Base-by-base conservation (phyloP, 2,888 invertebrate species). In the Hypolimnas misippus region DNA sequence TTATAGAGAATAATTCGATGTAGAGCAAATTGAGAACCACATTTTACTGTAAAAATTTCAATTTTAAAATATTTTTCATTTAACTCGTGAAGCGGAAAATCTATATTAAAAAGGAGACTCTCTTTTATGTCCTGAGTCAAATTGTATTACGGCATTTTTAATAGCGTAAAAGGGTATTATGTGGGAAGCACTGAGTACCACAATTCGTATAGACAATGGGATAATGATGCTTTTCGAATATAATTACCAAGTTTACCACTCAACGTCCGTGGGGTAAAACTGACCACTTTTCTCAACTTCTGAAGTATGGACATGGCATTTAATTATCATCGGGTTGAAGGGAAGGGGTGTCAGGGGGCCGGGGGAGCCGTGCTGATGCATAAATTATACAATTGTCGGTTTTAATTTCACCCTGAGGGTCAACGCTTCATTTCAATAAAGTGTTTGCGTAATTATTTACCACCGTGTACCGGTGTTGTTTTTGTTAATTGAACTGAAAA, bases 311-410 rank as follows among this genome's bases (percentile, higher is more conserved):
- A 58, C 57, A 44, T 57, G 61, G 59, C 64, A 63, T 71, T 73
- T 73, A 74, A 73, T 73, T 72, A 69, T 69, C 57, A 66, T 55
- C 58, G 66, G 69, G 70, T 65, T 66, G 66, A 70, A 56, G 49
- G 49, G 49, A 29, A 21, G 5, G 44, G 44, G 42, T 16, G 21
- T 21, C 6, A 1, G 29, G 29, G 49, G 49, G 25, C 8, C 14
- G 49, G 14, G 49, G 49, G 25, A 29, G 25, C 14, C 29, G 49
- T 49, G 49, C 29, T 49, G 49, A 25, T 78, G 88, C 87, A 88
- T 89, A 84, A 86, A 87, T 88, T 88, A 86, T 81, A 79, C 78
- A 76, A 79, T 79, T 78, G 79, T 74, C 74, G 73, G 78, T 73
- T 79, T 81, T 82, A 79, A 84, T 81, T 81, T 76, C 77, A 73